Evolutionary conservation across 1,140 invertebrate genomes (phyloP).

Genomic region (Notospermus geniculatus): DNA sequence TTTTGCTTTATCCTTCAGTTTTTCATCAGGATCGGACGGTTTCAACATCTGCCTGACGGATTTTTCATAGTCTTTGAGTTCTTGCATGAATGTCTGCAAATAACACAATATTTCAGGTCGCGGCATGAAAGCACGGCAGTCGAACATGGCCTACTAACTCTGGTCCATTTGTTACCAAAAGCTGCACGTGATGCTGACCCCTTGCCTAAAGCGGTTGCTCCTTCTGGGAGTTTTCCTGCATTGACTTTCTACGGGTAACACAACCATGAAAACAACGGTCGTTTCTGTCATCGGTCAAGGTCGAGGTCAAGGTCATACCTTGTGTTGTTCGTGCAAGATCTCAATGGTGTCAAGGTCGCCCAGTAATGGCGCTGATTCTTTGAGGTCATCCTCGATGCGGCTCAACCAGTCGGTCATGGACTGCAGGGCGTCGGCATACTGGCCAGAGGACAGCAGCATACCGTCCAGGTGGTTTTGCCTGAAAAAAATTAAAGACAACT

Average conservation of each 20-base stretch:
- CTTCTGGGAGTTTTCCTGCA: slow-evolving; percentile 84
- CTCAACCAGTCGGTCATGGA: slow-evolving; percentile 93
- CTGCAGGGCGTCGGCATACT: slow-evolving; percentile 93
- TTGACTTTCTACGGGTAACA: too few species aligned
- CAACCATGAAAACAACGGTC: too few species aligned
- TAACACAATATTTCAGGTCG: slow-evolving; percentile 20
- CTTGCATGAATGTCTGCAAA: slow-evolving; percentile 79
- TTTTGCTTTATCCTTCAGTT: slow-evolving; percentile 67
- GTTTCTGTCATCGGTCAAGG: too few species aligned
- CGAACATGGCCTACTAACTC: too few species aligned
- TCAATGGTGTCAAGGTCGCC: slow-evolving; percentile 95
- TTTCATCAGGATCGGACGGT: slow-evolving; percentile 57
- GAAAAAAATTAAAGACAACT: slow-evolving; percentile 29
- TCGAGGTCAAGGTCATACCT: slow-evolving; percentile 59
- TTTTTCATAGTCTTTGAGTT: slow-evolving; percentile 76
- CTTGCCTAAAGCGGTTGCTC: slow-evolving; percentile 61
- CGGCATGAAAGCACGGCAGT: too few species aligned
- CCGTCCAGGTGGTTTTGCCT: slow-evolving; percentile 91
- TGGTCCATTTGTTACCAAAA: too few species aligned
- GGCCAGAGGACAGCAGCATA: slow-evolving; percentile 87
- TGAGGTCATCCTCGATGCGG: slow-evolving; percentile 71
- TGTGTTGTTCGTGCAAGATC: slow-evolving; percentile 89
- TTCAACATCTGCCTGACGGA: not conserved
- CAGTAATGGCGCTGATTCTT: slow-evolving; percentile 79
- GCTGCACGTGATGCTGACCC: slow-evolving; percentile 78